These are phyloP conservation scores for Ptilodon capucinus DNA, from an alignment of 2,888 invertebrate genomes.

Conservation along the genomic window DNA sequence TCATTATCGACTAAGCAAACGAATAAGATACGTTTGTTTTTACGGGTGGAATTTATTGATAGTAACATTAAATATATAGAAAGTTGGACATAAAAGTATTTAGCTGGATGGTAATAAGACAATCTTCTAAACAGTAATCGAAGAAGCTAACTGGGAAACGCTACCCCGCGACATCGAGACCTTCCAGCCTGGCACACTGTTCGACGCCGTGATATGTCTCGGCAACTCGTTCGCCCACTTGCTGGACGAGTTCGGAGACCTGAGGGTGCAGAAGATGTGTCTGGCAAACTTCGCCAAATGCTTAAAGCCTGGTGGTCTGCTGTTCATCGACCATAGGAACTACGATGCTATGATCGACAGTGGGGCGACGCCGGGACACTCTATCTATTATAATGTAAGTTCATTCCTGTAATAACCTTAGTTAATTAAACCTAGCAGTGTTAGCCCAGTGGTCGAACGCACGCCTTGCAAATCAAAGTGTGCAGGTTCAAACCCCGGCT, in stretches of 20 bases:
- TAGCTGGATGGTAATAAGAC: too few species aligned
- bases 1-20: too few species aligned
- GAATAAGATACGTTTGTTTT: too few species aligned
- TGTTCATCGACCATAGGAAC: conserved; percentile 94
- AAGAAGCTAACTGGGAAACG: conserved; percentile 95
- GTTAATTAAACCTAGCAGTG: too few species aligned
- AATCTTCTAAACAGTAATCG: conserved; percentile 85
- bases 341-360: conserved; percentile 91
- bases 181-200: conserved; percentile 84
- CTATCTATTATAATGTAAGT: conserved; percentile 95
- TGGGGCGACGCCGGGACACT: conserved; percentile 90
- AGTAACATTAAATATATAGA: too few species aligned
- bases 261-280: conserved; percentile 90
- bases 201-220: conserved; percentile 94
- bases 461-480: too few species aligned
- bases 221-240: conserved; percentile 97
- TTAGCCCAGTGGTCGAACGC: too few species aligned
- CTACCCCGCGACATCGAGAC: conserved; percentile 87
- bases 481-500: too few species aligned
- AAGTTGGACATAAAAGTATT: too few species aligned
- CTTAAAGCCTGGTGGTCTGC: conserved; percentile 91
- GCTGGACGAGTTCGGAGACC: conserved; percentile 90
- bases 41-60: too few species aligned
- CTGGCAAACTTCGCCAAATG: conserved; percentile 91
- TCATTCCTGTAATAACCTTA: too few species aligned